Conservation (phyloP, 2,113 vertebrate species). For the Hippocampus abdominalis region DNA sequence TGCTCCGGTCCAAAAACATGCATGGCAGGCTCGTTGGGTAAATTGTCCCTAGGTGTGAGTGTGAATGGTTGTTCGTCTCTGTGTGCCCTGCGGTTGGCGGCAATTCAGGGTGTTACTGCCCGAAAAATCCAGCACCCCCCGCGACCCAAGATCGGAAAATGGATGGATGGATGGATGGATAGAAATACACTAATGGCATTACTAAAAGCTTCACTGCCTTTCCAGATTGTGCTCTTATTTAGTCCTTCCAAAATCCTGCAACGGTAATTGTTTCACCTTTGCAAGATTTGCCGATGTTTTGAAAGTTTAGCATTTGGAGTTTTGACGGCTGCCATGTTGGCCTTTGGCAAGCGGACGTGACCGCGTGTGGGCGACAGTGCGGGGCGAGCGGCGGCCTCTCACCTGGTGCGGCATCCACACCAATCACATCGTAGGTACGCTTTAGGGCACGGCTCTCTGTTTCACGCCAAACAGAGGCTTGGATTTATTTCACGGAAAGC, state of each 20-base stretch:
- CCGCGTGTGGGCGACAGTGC: not conserved
- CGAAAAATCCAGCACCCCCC: too few species aligned
- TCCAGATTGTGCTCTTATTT: slow-evolving; percentile 3
- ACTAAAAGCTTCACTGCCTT: not conserved
- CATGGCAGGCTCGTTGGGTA: too few species aligned
- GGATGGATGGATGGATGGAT: too few species aligned
- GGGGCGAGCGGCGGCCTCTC: not conserved
- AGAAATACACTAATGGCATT: not conserved
- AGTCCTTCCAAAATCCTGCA: slow-evolving; percentile 17
- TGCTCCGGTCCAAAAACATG: too few species aligned
- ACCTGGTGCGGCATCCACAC: not conserved
- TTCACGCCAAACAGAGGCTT: not conserved
- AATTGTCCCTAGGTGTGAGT: too few species aligned
- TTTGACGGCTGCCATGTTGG: slow-evolving; percentile 12
- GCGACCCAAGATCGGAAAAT: too few species aligned
- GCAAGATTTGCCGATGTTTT: not conserved
- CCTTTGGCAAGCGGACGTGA: not conserved
- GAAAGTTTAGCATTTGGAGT: not conserved
- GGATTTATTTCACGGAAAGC: not conserved
- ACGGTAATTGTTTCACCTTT: not conserved
- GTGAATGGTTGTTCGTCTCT: too few species aligned
- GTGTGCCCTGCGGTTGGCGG: too few species aligned
- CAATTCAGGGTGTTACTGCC: too few species aligned
- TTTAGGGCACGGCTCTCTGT: not conserved
- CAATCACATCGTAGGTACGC: not conserved